Conservation (phyloP, 2,797 vertebrate genomes). For the Lagorchestes hirsutus region DNA sequence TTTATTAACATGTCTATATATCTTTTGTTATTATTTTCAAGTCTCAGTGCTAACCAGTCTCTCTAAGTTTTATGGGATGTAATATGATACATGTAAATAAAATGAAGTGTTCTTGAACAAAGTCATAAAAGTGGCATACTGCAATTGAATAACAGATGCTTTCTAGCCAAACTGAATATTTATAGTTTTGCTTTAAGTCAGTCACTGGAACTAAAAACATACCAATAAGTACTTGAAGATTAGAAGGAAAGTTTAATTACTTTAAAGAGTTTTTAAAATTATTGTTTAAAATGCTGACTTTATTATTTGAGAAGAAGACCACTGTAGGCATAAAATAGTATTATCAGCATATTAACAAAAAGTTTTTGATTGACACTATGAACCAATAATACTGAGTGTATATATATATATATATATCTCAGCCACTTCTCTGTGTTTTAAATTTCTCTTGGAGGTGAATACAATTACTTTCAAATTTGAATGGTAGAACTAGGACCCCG, state of each 20-base stretch:
- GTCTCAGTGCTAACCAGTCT: conserved; percentile 64
- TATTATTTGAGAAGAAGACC: conserved; percentile 20
- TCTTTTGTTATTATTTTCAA: conserved; percentile 70
- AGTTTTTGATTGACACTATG: conserved; percentile 48
- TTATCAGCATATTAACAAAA: conserved; percentile 6
- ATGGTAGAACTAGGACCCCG: not conserved
- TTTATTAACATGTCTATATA: conserved; percentile 56
- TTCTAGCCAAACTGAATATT: conserved; percentile 63
- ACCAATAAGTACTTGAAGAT: conserved; percentile 59
- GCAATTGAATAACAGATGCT: conserved; percentile 71
- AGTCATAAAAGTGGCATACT: conserved; percentile 59
- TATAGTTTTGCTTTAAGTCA: conserved; percentile 51
- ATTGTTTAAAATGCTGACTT: conserved; percentile 38
- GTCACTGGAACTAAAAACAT: conserved; percentile 45
- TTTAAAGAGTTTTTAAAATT: conserved; percentile 41
- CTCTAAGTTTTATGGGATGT: conserved; percentile 75
- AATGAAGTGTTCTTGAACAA: conserved; percentile 69
- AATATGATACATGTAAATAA: conserved; percentile 77
- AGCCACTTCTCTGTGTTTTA: conserved; percentile 26
- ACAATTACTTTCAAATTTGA: conserved; percentile 30
- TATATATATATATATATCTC: not conserved
- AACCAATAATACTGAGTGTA: conserved; percentile 24
- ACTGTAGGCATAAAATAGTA: conserved; percentile 15
- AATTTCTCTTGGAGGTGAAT: conserved; percentile 31
- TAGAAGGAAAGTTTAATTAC: conserved; percentile 42